Evolutionary conservation across 2,888 invertebrate species (phyloP), one percentile per base, ranked within the genome.

Genomic region (Stenodera caucasica): DNA sequence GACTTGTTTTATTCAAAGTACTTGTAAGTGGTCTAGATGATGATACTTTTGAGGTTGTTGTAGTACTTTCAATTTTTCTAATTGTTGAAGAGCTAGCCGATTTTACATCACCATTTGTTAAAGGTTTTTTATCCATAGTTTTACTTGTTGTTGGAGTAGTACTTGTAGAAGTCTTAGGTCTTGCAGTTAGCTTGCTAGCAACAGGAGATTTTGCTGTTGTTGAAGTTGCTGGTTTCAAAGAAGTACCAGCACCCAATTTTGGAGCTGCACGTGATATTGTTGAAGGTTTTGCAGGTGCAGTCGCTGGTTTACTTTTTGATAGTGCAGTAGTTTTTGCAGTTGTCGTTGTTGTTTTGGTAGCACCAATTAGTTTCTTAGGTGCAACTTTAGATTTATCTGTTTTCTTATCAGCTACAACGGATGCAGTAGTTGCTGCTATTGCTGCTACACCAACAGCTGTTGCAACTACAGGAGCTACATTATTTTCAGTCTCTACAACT

Each of bases 101-200:
- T 72, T 84, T 85, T 1, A 77, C 80, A 53, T 87, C 87, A 11
- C 86, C 87, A 70, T 86, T 87, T 2, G 82, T 72, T 8, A 84
- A 74, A 0, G 85, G 81, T 72, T 85, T 85, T 72, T 82, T 85
- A 26, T 84, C 84, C 0, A 73, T 37, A 32, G 66, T 15, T 51
- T 60, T 57, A 29, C 69, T 53, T 11, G 58, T 45, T 30, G 55
- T 55, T 37, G 23, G 0, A 26, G 32, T 37, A 26, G 7, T 37
- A 32, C 6, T 18, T 57, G 32, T 37, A 26, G 11, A 30, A 32
- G 21, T 18, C 54, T 23, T 73, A 18, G 50, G 54, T 15, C 53
- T 57, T 12, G 58, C 6, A 35, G 53, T 21, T 9, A 30, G 5
- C 30, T 12, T 30, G 30, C 11, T 30, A 12, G 26, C 14, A 1